phyloP scores from a whole-genome alignment of 2,113 vertebrate species.

The Taxidea taxus region DNA sequence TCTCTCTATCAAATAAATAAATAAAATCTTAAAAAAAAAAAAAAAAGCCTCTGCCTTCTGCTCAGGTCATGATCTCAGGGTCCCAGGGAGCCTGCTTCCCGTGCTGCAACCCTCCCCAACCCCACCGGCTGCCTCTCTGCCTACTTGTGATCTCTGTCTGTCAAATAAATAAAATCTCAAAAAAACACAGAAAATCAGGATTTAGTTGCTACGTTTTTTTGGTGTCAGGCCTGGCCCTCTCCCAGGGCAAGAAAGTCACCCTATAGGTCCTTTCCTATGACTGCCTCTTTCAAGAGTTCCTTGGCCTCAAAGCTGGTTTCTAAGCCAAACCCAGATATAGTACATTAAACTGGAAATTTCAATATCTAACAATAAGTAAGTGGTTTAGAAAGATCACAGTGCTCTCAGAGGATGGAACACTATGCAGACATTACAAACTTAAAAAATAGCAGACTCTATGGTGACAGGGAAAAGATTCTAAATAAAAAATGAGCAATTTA shows the following conservation, averaged over 20 bases:
- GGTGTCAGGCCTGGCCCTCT: neutral
- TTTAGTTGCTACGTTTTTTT: neutral
- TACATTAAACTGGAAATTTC: neutral
- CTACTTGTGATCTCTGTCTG: too few species aligned
- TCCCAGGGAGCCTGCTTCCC: too few species aligned
- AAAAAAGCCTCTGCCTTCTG: too few species aligned
- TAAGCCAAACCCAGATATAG: slow-evolving; percentile 2
- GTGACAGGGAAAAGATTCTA: neutral
- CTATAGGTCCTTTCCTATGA: neutral
- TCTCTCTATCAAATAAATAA: too few species aligned
- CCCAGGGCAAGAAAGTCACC: neutral
- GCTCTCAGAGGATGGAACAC: neutral
- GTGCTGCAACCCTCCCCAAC: too few species aligned
- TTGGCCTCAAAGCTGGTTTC: neutral
- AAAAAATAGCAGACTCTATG: neutral
- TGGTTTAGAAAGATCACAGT: neutral
- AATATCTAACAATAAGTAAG: neutral
- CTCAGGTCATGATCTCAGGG: too few species aligned
- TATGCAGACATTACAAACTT: neutral
- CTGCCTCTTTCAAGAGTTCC: neutral
- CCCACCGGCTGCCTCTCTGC: too few species aligned
- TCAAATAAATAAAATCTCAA: too few species aligned
- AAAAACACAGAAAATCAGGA: neutral
- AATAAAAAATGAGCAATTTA: neutral
- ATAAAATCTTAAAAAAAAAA: too few species aligned